Percentiles rank a stretch among this genome's conserved stretches.
phyloP scores from a whole-genome alignment of 2,888 invertebrate genomes.

The Diarsia rubi region DNA sequence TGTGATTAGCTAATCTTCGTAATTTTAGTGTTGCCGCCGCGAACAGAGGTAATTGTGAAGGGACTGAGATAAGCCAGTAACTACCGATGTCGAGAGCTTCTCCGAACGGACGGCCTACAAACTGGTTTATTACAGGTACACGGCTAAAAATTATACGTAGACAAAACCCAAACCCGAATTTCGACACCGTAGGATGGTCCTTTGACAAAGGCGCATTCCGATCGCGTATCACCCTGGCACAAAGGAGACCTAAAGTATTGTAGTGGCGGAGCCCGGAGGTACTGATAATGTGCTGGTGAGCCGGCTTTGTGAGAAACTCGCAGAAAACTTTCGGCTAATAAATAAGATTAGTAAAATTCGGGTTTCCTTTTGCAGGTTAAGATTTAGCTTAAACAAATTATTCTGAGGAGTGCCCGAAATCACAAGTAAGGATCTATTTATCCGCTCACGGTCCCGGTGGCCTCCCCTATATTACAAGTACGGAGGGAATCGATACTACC shows the following conservation, averaged over 20 bases:
- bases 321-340: slow-evolving; percentile 13
- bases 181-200: slow-evolving; percentile 80
- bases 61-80: slow-evolving; percentile 78
- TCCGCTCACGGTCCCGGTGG: slow-evolving; percentile 52
- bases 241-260: slow-evolving; percentile 72
- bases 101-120: slow-evolving; percentile 80
- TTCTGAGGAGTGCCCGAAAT: slow-evolving; percentile 20
- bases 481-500: slow-evolving; percentile 76
- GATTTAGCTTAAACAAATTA: slow-evolving; percentile 14
- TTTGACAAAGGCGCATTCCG: slow-evolving; percentile 86
- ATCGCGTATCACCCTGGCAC: slow-evolving; percentile 74
- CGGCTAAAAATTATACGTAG: slow-evolving; percentile 88
- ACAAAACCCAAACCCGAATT: slow-evolving; percentile 82
- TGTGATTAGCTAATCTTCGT: slow-evolving; percentile 75
- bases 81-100: slow-evolving; percentile 76
- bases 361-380: slow-evolving; percentile 17
- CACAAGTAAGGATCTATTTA: slow-evolving; percentile 40
- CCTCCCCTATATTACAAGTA: slow-evolving; percentile 62
- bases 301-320: slow-evolving; percentile 46
- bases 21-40: slow-evolving; percentile 68
- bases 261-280: slow-evolving; percentile 43
- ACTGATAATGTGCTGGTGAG: slow-evolving; percentile 56
- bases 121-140: slow-evolving; percentile 88
- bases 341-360: slow-evolving; percentile 22
- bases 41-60: slow-evolving; percentile 73